Conservation (phyloP, 2,113 vertebrate genomes). For the Climacteris rufus region DNA sequence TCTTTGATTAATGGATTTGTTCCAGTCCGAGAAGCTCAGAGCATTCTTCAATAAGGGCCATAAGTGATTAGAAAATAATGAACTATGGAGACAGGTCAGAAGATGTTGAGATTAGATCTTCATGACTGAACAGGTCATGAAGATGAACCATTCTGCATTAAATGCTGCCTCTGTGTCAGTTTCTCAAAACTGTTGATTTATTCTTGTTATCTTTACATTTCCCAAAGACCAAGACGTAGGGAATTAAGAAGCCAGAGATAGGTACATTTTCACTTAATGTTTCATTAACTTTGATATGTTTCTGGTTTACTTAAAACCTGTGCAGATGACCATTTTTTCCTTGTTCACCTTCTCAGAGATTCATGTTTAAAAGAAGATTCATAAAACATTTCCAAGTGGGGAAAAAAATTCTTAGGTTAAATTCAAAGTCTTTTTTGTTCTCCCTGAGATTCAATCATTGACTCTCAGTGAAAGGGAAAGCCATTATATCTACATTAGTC, state of each 20-base stretch:
- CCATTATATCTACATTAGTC: not conserved
- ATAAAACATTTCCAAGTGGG: not conserved
- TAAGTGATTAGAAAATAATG: slow-evolving; percentile 63
- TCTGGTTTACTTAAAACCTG: not conserved
- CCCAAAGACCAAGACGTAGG: not conserved
- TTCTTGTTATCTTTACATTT: slow-evolving; percentile 22
- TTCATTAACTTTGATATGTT: not conserved
- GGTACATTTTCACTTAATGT: not conserved
- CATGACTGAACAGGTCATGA: slow-evolving; percentile 2
- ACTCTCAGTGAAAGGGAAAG: not conserved
- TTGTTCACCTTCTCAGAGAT: not conserved
- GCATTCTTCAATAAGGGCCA: slow-evolving; percentile 5
- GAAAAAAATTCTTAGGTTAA: not conserved
- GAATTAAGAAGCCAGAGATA: not conserved
- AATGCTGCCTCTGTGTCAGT: not conserved
- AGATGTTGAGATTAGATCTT: slow-evolving; percentile 56
- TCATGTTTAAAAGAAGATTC: slow-evolving; percentile 9
- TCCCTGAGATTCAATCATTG: not conserved
- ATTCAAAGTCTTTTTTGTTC: slow-evolving; percentile 1
- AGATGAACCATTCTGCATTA: slow-evolving; percentile 28
- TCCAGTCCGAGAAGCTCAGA: slow-evolving; percentile 18
- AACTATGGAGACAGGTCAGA: slow-evolving; percentile 27
- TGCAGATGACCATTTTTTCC: not conserved
- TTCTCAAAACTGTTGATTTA: slow-evolving; percentile 1
- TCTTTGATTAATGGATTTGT: slow-evolving; percentile 62